Conservation (phyloP, 2,113 vertebrate genomes). For the Zosterops lateralis region DNA sequence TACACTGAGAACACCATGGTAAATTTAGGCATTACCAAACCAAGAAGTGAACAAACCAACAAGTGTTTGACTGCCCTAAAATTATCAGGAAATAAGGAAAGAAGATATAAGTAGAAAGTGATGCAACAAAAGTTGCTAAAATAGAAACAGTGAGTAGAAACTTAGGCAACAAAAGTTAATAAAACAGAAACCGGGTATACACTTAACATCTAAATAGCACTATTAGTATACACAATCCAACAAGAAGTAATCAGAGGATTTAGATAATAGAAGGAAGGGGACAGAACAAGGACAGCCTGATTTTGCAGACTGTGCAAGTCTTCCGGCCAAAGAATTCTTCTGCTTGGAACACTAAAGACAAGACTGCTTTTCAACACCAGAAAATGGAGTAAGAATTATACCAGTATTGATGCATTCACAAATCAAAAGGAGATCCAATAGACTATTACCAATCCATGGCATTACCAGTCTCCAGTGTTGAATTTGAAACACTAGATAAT, state of each 20-base stretch:
- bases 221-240: neutral
- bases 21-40: neutral
- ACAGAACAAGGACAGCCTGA: neutral
- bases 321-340: neutral
- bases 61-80: neutral
- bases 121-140: neutral
- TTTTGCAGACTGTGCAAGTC: neutral
- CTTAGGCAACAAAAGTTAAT: neutral
- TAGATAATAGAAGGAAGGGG: neutral
- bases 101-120: neutral
- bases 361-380: neutral
- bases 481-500: neutral
- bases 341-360: neutral
- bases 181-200: neutral
- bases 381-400: neutral
- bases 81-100: neutral
- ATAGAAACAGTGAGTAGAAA: neutral
- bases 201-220: neutral
- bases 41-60: neutral
- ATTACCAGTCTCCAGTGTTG: rapidly evolving
- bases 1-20: neutral
- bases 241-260: neutral
- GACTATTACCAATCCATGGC: neutral
- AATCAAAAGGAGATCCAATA: neutral
- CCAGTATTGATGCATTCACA: neutral